Base-by-base conservation (phyloP, 2,888 invertebrate genomes). In the Meandrusa payeni region DNA sequence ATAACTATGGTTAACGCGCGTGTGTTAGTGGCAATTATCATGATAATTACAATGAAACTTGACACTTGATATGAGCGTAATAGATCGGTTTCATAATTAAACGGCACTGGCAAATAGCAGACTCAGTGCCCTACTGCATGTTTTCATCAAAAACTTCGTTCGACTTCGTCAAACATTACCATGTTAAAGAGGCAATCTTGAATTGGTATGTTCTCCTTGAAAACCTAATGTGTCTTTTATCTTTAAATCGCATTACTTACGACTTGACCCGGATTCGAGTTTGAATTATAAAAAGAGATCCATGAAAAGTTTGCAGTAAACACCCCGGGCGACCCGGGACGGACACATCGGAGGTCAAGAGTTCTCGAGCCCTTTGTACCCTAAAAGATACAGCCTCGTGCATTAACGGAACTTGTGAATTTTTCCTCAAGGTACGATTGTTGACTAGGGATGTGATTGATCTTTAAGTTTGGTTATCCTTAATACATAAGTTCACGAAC, bases 331-430 rank as follows among this genome's bases (percentile, higher is more conserved):
- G 48, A 38, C 44, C 51, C 50, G 47, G 45, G 43, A 17, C 5
- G 9, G 37, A 65, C 58, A 67, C 57, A 64, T 64, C 65, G 54
- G 66, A 71, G 83, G 79, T 82, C 81, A 80, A 80, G 79, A 71
- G 68, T 69, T 72, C 75, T 77, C 60, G 55, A 56, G 57, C 59
- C 69, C 74, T 78, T 80, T 79, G 68, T 80, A 71, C 63, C 70
- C 73, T 73, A 80, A 82, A 72, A 80, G 75, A 76, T 77, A 79
- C 71, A 75, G 70, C 64, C 55, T 59, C 59, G 69, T 80, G 74
- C 82, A 82, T 85, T 85, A 85, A 76, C 64, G 62, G 73, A 76
- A 77, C 70, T 73, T 71, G 67, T 59, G 62, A 64, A 59, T 63
- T 71, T 71, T 69, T 68, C 61, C 58, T 58, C 59, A 61, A 66